These are phyloP conservation scores for Arvicanthis niloticus DNA, from an alignment of 2,113 vertebrate species.

Conservation along the genomic window DNA sequence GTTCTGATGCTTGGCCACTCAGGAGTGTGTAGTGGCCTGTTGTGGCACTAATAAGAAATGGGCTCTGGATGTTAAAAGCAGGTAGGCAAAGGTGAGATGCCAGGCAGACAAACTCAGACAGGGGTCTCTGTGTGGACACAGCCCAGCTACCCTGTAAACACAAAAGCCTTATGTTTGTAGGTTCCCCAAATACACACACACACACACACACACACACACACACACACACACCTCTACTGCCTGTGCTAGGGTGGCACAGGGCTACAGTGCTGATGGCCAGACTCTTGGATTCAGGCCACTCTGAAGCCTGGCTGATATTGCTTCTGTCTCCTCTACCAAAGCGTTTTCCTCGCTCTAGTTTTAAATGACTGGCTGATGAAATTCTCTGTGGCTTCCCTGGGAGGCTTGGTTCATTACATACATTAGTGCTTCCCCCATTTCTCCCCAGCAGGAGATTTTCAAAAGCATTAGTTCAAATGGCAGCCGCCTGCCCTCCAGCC, in stretches of 20 bases:
- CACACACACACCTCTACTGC: background rate
- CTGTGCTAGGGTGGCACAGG: background rate
- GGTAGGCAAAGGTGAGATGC: background rate
- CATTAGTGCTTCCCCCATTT: slow-evolving; percentile 73
- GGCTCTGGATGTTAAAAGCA: too few species aligned
- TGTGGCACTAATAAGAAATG: background rate
- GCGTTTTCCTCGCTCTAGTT: slow-evolving; percentile 64
- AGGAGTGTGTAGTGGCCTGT: background rate
- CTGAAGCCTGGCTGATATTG: background rate
- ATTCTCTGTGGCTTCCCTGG: slow-evolving; percentile 24
- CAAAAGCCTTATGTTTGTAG: background rate
- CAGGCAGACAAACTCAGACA: fast-evolving
- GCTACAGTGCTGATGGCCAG: background rate
- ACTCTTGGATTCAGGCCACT: background rate
- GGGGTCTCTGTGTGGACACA: background rate
- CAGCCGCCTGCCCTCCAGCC: slow-evolving; percentile 28
- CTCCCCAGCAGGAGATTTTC: slow-evolving; percentile 59
- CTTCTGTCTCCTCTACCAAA: slow-evolving; percentile 37
- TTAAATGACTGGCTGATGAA: slow-evolving; percentile 59
- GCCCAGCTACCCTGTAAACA: background rate
- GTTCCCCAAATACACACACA: background rate
- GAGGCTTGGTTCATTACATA: slow-evolving; percentile 76
- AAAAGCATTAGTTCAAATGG: slow-evolving; percentile 77
- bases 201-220: background rate
- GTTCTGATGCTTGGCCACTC: background rate